Conservation (phyloP, 2,113 vertebrate species). For the Sinocyclocheilus anophthalmus region DNA sequence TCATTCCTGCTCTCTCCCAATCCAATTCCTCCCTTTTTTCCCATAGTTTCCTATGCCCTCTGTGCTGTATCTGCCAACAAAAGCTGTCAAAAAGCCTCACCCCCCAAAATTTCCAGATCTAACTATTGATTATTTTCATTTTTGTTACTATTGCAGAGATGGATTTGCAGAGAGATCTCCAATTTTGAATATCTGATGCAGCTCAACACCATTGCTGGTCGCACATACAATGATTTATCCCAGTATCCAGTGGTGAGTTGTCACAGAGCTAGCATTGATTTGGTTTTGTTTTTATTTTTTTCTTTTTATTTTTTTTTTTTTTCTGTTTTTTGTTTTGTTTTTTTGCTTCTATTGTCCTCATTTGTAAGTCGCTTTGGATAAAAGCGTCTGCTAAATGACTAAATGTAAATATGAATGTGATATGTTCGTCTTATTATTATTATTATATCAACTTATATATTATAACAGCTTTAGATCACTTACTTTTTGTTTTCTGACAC, state of each 20-base stretch:
- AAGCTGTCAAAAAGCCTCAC: background rate
- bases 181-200: conserved; percentile 99
- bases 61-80: background rate
- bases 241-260: conserved; percentile 95
- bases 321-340: background rate
- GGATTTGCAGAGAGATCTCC: conserved; percentile 94
- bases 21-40: background rate
- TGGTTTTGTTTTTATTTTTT: background rate
- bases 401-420: too few species aligned
- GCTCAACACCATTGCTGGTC: conserved; percentile 93
- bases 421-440: too few species aligned
- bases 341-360: too few species aligned
- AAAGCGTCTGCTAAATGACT: too few species aligned
- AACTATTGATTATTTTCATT: conserved; percentile 22
- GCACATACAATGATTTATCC: conserved; percentile 96
- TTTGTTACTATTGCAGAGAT: conserved; percentile 81
- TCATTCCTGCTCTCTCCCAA: background rate
- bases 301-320: too few species aligned
- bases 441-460: too few species aligned
- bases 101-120: background rate
- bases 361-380: too few species aligned
- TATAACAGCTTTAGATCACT: too few species aligned
- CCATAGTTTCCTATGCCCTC: background rate
- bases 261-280: background rate
- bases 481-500: background rate